Conservation (phyloP, 1,140 invertebrate species). For the Chironomus striatipennis region DNA sequence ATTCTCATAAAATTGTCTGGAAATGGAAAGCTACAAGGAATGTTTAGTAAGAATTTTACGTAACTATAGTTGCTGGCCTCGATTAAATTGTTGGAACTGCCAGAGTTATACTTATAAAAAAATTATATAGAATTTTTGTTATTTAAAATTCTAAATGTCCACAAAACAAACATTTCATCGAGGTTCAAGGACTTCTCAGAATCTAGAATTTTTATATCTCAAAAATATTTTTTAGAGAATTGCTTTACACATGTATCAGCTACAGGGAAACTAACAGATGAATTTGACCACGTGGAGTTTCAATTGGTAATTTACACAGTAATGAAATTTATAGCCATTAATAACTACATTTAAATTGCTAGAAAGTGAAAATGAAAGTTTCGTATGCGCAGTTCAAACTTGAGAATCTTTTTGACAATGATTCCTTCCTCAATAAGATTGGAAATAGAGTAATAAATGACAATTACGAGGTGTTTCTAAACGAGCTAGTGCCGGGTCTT, state of each 20-base stretch:
- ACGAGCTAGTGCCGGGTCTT: conserved; percentile 50
- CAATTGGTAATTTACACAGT: conserved; percentile 38
- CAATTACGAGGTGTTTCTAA: conserved; percentile 48
- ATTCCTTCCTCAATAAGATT: conserved; percentile 45
- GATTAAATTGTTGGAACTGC: neutral
- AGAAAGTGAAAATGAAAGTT: conserved; percentile 42
- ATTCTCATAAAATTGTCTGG: conserved; percentile 50
- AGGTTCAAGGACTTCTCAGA: too few species aligned
- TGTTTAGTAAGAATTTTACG: conserved; percentile 34
- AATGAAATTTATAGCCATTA: too few species aligned
- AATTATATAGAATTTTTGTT: too few species aligned
- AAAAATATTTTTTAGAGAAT: conserved; percentile 34
- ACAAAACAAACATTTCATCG: too few species aligned
- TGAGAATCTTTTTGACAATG: conserved; percentile 50
- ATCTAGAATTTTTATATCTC: too few species aligned
- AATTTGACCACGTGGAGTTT: conserved; percentile 47
- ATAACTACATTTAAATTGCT: too few species aligned
- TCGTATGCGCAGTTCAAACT: conserved; percentile 46
- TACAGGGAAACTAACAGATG: conserved; percentile 45
- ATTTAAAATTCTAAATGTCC: too few species aligned
- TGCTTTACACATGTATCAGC: conserved; percentile 48
- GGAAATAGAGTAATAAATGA: conserved; percentile 43
- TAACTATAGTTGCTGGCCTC: neutral
- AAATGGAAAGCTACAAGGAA: conserved; percentile 49
- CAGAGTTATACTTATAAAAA: too few species aligned